Conservation (phyloP, 2,888 invertebrate species). For the Archaeoteleia sp. region DNA sequence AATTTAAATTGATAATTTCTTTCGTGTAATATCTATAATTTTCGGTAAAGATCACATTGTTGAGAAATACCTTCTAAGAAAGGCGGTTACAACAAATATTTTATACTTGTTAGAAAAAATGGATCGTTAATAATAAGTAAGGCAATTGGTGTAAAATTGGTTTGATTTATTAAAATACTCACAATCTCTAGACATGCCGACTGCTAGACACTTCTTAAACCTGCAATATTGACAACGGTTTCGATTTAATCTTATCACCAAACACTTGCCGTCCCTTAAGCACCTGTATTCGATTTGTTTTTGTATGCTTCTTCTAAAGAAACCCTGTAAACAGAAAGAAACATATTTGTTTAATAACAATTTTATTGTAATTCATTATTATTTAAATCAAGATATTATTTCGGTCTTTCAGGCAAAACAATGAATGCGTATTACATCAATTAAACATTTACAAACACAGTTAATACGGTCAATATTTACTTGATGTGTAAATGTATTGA, state of each 20-base stretch:
- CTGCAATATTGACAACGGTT: conserved; percentile 97
- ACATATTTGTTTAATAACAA: background rate
- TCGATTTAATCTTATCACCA: conserved; percentile 93
- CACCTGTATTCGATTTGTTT: conserved; percentile 98
- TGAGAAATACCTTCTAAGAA: no score
- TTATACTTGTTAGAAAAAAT: no score
- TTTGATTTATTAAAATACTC: conserved; percentile 77
- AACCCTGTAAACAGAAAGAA: conserved; percentile 82
- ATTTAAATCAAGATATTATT: no score
- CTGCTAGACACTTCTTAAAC: conserved; percentile 96
- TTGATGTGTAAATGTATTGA: no score
- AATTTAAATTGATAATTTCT: background rate
- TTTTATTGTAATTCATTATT: background rate
- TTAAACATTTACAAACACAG: no score
- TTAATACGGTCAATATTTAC: no score
- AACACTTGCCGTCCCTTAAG: conserved; percentile 93
- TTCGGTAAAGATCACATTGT: no score
- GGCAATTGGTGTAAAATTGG: background rate
- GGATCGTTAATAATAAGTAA: no score
- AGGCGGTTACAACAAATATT: no score
- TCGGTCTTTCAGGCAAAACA: no score
- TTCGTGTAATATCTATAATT: no score
- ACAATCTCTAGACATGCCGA: conserved; percentile 98
- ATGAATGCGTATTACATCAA: no score
- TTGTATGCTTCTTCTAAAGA: conserved; percentile 96